A percentile compares a stretch with the other conserved stretches of the same genome.
Conservation (phyloP, 2,888 invertebrate genomes). For the Ptychoptera albimana region DNA sequence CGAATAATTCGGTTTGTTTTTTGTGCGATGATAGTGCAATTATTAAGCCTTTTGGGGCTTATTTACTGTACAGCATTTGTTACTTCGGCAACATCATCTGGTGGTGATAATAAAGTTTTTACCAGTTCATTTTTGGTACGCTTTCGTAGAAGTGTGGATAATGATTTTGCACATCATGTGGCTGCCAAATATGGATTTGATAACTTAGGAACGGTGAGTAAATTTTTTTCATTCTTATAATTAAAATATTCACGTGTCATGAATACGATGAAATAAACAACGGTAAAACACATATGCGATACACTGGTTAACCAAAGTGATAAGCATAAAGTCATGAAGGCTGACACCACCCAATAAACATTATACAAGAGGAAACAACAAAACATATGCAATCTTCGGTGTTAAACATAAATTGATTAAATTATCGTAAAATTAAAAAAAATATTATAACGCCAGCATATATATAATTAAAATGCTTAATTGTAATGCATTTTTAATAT, state of each 20-base stretch:
- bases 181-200: constrained; percentile 85
- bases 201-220: constrained; percentile 84
- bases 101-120: constrained; percentile 48
- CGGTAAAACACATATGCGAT: too few relatives aligned
- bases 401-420: too few relatives aligned
- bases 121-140: constrained; percentile 92
- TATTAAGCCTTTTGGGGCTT: constrained; percentile 11
- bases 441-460: too few relatives aligned
- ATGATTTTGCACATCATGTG: constrained; percentile 60
- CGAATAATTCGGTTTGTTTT: too few relatives aligned
- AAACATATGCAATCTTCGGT: too few relatives aligned
- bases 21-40: constrained; percentile 12
- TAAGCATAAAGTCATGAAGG: too few relatives aligned
- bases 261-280: too few relatives aligned
- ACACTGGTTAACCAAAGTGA: too few relatives aligned
- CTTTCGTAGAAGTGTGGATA: constrained; percentile 62
- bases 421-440: too few relatives aligned
- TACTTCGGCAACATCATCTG: constrained; percentile 5
- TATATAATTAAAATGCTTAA: too few relatives aligned
- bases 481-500: neutral
- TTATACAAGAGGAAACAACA: too few relatives aligned
- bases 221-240: neutral
- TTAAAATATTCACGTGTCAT: neutral
- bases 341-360: too few relatives aligned
- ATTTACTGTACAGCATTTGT: constrained; percentile 8